Conservation (phyloP, 2,888 invertebrate species). For the Drosophila anceps region DNA sequence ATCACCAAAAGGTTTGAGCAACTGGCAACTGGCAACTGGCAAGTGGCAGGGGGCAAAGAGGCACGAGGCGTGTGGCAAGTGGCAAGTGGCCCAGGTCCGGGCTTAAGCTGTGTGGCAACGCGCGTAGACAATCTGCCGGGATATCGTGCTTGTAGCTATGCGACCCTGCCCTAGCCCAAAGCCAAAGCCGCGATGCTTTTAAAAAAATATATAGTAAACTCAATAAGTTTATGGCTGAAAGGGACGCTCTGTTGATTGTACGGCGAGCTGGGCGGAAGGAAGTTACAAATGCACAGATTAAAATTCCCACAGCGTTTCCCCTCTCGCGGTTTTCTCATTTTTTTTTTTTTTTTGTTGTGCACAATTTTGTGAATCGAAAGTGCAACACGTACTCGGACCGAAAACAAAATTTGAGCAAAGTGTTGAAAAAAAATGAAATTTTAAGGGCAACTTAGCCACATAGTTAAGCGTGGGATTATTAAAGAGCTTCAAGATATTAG, state of each 20-base stretch:
- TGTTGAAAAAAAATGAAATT: constrained; percentile 10
- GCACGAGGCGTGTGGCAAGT: constrained; percentile 9
- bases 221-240: constrained; percentile 65
- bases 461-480: neutral
- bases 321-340: constrained; percentile 40
- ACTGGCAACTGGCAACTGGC: constrained; percentile 37
- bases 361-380: constrained; percentile 50
- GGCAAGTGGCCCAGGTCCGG: constrained; percentile 19
- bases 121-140: constrained; percentile 51
- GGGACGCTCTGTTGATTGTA: constrained; percentile 42
- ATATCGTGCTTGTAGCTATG: constrained; percentile 23
- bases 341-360: constrained; percentile 23
- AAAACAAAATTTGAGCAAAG: constrained; percentile 24
- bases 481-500: neutral
- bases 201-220: constrained; percentile 62
- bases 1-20: constrained; percentile 61
- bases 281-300: constrained; percentile 73
- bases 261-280: constrained; percentile 56
- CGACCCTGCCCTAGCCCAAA: constrained; percentile 11
- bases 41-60: constrained; percentile 1
- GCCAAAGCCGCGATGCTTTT: constrained; percentile 59
- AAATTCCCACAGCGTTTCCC: constrained; percentile 63
- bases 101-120: constrained; percentile 24
- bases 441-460: constrained; percentile 8
- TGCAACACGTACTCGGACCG: constrained; percentile 58